A percentile compares a stretch with the other conserved stretches of the same genome.
Conservation (phyloP, 2,797 vertebrate species). For the Pantherophis vulpinus region DNA sequence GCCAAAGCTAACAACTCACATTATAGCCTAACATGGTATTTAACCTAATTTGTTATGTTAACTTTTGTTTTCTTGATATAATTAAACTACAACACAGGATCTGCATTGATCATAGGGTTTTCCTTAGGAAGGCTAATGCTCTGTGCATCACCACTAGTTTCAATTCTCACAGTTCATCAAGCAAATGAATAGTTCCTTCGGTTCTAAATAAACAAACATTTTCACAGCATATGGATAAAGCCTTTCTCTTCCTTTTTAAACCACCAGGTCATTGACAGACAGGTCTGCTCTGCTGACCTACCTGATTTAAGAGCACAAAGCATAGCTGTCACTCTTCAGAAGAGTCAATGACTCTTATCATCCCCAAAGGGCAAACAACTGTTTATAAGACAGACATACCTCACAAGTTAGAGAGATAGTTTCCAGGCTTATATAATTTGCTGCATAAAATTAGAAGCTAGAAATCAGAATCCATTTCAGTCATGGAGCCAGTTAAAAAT, state of each 20-base stretch:
- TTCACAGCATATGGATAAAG: neutral
- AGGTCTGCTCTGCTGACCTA: neutral
- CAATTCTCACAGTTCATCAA: neutral
- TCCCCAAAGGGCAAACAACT: neutral
- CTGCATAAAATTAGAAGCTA: neutral
- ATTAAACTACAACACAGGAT: neutral
- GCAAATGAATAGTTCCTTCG: rapidly evolving
- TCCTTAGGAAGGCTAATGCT: neutral
- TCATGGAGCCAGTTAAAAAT: neutral
- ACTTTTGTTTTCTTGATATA: neutral
- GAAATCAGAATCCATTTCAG: neutral
- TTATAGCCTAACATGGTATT: neutral
- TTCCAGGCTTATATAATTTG: neutral
- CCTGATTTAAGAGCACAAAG: neutral
- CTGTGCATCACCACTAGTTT: neutral
- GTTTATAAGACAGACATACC: neutral
- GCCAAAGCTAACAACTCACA: neutral
- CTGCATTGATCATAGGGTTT: neutral
- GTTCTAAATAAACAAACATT: neutral
- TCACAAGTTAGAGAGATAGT: slow-evolving; percentile 5
- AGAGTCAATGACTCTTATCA: neutral
- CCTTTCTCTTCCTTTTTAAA: neutral
- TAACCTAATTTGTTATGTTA: neutral
- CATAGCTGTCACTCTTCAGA: neutral
- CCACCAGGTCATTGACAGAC: neutral